Conservation (phyloP, 2,113 vertebrate species). For the Mohoua ochrocephala region DNA sequence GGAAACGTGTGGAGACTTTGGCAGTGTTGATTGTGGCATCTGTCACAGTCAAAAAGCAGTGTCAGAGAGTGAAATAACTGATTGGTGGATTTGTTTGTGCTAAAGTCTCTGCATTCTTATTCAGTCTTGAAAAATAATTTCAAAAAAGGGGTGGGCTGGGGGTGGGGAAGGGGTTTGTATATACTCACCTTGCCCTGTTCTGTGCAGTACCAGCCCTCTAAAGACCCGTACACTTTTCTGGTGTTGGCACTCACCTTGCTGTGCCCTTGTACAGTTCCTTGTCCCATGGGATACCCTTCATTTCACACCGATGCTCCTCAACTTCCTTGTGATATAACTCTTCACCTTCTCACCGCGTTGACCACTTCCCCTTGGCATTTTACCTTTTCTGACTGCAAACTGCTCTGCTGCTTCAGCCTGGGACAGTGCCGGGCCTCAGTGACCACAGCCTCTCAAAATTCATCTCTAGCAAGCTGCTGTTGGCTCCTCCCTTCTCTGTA, state of each 20-base stretch:
- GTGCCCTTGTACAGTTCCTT: background rate
- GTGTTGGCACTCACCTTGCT: background rate
- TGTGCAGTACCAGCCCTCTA: background rate
- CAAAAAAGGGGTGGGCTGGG: background rate
- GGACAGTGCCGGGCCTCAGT: rapidly evolving
- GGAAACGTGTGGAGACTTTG: rapidly evolving
- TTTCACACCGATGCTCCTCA: background rate
- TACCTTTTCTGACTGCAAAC: background rate
- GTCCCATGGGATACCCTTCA: background rate
- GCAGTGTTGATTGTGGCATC: background rate
- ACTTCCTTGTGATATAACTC: background rate
- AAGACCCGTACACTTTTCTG: background rate
- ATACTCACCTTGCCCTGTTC: background rate
- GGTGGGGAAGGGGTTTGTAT: background rate
- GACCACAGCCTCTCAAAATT: background rate
- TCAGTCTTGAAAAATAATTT: background rate
- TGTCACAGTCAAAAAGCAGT: background rate
- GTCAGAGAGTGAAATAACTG: background rate
- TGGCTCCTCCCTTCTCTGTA: background rate
- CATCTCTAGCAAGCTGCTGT: background rate
- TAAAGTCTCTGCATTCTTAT: background rate
- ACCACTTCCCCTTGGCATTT: background rate
- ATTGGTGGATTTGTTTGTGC: background rate
- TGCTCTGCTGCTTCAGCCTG: background rate
- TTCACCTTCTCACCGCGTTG: background rate